A percentile compares a stretch with the other conserved stretches of the same genome.
phyloP scores from a whole-genome alignment of 2,797 vertebrate genomes.

The Micromesistius poutassou region DNA sequence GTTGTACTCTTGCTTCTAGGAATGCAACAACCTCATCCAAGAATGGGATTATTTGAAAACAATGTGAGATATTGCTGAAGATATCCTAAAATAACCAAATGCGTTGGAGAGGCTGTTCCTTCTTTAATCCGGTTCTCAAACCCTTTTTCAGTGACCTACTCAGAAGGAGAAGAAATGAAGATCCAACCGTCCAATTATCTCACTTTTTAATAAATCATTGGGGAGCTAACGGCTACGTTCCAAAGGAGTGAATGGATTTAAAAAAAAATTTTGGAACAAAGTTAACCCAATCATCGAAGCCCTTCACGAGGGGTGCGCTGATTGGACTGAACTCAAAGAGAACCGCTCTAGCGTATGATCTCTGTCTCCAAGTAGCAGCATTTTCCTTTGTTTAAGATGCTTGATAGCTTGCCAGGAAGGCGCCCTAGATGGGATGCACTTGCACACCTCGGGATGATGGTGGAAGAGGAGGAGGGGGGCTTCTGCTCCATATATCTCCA shows the following conservation, averaged over 20 bases:
- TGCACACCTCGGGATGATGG: neutral
- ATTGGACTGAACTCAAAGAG: neutral
- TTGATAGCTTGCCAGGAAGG: neutral
- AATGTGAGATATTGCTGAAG: neutral
- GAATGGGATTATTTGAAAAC: constrained; percentile 14
- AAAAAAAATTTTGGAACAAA: neutral
- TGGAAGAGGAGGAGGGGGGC: neutral
- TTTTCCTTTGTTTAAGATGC: no score
- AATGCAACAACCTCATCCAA: constrained; percentile 36
- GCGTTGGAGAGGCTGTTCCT: neutral
- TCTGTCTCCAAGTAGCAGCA: neutral
- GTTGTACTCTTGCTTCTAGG: neutral
- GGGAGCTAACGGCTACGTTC: neutral
- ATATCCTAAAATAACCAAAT: neutral
- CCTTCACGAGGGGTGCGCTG: neutral
- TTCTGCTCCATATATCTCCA: neutral
- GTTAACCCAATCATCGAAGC: neutral
- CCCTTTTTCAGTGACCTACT: neutral
- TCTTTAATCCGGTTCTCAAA: neutral
- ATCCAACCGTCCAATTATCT: neutral
- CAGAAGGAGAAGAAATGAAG: neutral
- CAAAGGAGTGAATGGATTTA: neutral
- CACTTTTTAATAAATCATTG: neutral
- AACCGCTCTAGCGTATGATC: neutral
- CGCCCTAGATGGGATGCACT: neutral